Evolutionary conservation across 2,113 vertebrate species (phyloP), one percentile per base, ranked within the genome.

Genomic region (Maccullochella peelii): DNA sequence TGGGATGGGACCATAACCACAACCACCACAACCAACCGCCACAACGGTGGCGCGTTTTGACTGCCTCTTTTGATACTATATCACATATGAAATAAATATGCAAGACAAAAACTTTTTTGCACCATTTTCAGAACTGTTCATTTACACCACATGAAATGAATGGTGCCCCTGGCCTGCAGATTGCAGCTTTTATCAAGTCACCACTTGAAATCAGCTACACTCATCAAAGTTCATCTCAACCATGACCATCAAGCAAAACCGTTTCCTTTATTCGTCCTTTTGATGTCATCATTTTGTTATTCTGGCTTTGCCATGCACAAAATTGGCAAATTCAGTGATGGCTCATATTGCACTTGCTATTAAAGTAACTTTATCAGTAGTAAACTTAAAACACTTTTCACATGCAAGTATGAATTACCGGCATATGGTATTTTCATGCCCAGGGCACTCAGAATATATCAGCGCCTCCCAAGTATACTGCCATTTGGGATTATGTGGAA

Each of bases 251-350:
- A 12, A 52, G 11, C 4, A 49, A 38, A 25, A 20, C 8, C 9
- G 42, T 21, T 10, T 61, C 55, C 65, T 68, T 78, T n/a, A 59
- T 30, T 62, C 20, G 25, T 57, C 79, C 49, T 72, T 55, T 23
- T 38, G 16, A 49, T 21, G 21, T 55, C 40, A 57, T 57, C 36
- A 49, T 33, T 33, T 47, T 0, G 1, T 66, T 30, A n/a, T 25
- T 65, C 40, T 58, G 61, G 2, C 12, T 47, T 47, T 33, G 14
- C 21, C 36, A n/a, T 57, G 69, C 20, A 57, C 23, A 0, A 47
- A 57, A 57, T 47, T 25, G 25, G 4, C 20, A n/a, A 25, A 23
- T 57, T 40, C 15, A 40, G 4, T 6, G 30, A 72, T 40, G 23
- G 10, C 23, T 52, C 21, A 2, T 1, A 7, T 30, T 63, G 58